Evolutionary conservation across 2,888 invertebrate species (phyloP), one percentile per base, ranked within the genome.

Genomic region (Liodrosophila aerea): DNA sequence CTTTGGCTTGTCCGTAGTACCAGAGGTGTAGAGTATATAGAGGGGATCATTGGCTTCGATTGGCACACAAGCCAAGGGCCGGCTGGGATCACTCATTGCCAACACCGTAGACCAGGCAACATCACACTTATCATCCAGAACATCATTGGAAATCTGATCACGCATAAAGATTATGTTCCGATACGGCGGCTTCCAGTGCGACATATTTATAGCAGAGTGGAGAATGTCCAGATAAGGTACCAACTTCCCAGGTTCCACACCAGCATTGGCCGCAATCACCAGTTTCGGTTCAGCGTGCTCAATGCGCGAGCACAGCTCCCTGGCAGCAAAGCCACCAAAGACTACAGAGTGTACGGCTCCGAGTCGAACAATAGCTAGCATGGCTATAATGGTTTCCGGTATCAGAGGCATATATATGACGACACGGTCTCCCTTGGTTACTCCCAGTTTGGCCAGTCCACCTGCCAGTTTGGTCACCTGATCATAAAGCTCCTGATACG

Each of bases 401-500:
- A 98, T 95, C 57, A 98, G 92, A 0, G 98, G 98, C 98, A 98
- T 98, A 89, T 98, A 98, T 84, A 98, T 96, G 1, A 98, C 92
- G 1, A 98, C 96, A 0, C 95, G 91, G 82, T 97, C 97, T 0
- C 97, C 97, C 78, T 93, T 93, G 12, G 91, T 90, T 1, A 98
- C 96, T 0, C 97, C 97, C 49, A 95, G 90, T 2, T 93, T 92
- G 0, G 93, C 91, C 76, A 98, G 90, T 31, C 94, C 95, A 1
- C 96, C 96, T 0, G 97, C 97, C 40, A 98, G 88, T 13, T 92
- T 90, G 0, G 95, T 60, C 1, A 89, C 75, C 81, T 95, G 93
- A 60, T 97, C 93, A 66, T 94, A 92, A 2, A 98, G 91, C 87
- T 97, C 95, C 8, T 92, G 92, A 88, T 97, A 98, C 0, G 96